These are phyloP conservation scores for Temnothorax ravouxi DNA, from an alignment of 2,888 invertebrate species.

Conservation along the genomic window DNA sequence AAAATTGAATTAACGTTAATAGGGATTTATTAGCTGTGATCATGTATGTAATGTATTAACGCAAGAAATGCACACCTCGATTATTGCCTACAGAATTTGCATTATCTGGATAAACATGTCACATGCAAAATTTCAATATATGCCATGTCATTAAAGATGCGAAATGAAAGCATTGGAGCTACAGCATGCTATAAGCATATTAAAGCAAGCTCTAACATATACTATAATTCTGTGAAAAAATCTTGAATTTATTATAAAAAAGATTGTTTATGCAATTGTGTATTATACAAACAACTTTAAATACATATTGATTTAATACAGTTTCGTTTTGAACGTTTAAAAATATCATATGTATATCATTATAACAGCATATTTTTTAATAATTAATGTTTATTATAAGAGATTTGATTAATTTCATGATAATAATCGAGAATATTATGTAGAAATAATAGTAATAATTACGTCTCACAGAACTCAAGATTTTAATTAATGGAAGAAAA, in stretches of 20 bases:
- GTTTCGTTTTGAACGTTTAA: neutral
- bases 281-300: neutral
- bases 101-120: slow-evolving; percentile 56
- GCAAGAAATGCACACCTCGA: slow-evolving; percentile 42
- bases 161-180: slow-evolving; percentile 10
- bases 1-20: slow-evolving; percentile 57
- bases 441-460: slow-evolving; percentile 12
- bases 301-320: neutral
- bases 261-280: neutral
- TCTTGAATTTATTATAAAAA: neutral
- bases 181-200: neutral
- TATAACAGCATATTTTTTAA: neutral
- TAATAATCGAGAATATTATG: slow-evolving; percentile 2
- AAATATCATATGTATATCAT: neutral
- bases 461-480: slow-evolving; percentile 1
- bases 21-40: slow-evolving; percentile 51
- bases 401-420: neutral
- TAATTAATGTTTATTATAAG: slow-evolving; percentile 1
- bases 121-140: slow-evolving; percentile 46
- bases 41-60: slow-evolving; percentile 33
- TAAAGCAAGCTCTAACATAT: neutral
- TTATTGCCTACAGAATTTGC: slow-evolving; percentile 48
- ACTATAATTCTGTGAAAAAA: neutral
- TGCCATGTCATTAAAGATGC: slow-evolving; percentile 25
- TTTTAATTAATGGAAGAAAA: slow-evolving; percentile 40